Percentiles rank a stretch among this genome's conserved stretches.
Evolutionary conservation across 1,140 invertebrate genomes (phyloP).

Genomic region (Bombus sibiricus): DNA sequence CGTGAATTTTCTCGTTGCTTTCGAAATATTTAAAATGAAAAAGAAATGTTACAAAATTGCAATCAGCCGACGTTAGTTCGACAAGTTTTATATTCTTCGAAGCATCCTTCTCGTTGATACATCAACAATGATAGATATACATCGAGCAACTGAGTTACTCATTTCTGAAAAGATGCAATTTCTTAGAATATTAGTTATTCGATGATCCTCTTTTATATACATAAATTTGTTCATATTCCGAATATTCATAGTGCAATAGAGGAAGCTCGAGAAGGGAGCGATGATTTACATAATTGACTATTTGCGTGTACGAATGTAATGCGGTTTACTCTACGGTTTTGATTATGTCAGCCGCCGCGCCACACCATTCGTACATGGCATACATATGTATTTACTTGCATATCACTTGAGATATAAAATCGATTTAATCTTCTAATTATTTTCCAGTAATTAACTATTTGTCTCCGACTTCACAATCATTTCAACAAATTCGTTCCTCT

Average conservation of each 20-base stretch:
- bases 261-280: not conserved
- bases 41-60: too few species aligned
- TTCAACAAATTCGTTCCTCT: not conserved
- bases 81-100: not conserved
- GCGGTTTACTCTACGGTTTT: not conserved
- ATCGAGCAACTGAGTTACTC: too few species aligned
- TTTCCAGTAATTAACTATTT: not conserved
- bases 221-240: not conserved
- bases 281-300: constrained; percentile 25
- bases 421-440: constrained; percentile 11
- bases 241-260: not conserved
- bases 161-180: not conserved
- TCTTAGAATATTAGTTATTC: not conserved
- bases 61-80: too few species aligned
- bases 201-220: too few species aligned
- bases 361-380: too few species aligned
- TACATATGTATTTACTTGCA: not conserved
- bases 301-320: not conserved
- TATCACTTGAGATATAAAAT: not conserved
- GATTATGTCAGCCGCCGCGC: not conserved
- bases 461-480: not conserved
- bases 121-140: not conserved
- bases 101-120: not conserved
- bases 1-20: too few species aligned
- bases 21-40: too few species aligned